Evolutionary conservation across 2,888 invertebrate genomes (phyloP), one percentile per base, ranked within the genome.

Genomic region (Boloria euphrosyne): DNA sequence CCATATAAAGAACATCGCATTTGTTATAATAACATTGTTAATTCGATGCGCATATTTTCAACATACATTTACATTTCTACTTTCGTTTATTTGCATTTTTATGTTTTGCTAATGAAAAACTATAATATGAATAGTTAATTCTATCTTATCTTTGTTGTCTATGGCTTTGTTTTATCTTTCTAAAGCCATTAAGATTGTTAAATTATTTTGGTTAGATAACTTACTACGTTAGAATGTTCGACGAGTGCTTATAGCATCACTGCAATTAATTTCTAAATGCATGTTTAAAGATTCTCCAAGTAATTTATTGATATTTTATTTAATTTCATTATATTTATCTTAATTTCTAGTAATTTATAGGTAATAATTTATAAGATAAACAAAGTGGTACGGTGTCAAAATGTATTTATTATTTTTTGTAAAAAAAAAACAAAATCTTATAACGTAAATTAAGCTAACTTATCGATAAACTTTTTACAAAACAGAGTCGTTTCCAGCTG

Each of bases 381-480:
- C 74, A 73, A 65, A 43, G 62, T 18, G 18, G 16, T 66, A 92
- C 92, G 92, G 92, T 92, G 92, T 87, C 92, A 78, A 92, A 93
- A 93, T 92, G 93, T 93, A 93, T 93, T 93, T 93, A 92, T 86
- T 85, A 86, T 90, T 89, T 90, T 87, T 84, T 80, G 82, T 86
- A 85, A 77, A 84, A 86, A n/a, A 87, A 89, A 91, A 82, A 84
- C 83, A 85, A 85, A 80, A 84, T 80, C 84, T 87, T 86, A 85
- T 76, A 83, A 73, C 69, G 81, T 77, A 84, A 83, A 88, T 84
- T 90, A 92, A 82, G 79, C 90, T 91, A 91, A 74, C 87, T 88
- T 89, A 90, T 74, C 75, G 75, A 80, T 85, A 86, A 86, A 89
- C 91, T 91, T 91, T 92, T 86, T 92, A 91, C 91, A 91, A 86